Percentiles rank a stretch among this genome's conserved stretches.
These are phyloP conservation scores for Drosophila fungiperda DNA, from an alignment of 2,888 invertebrate species.

Conservation along the genomic window DNA sequence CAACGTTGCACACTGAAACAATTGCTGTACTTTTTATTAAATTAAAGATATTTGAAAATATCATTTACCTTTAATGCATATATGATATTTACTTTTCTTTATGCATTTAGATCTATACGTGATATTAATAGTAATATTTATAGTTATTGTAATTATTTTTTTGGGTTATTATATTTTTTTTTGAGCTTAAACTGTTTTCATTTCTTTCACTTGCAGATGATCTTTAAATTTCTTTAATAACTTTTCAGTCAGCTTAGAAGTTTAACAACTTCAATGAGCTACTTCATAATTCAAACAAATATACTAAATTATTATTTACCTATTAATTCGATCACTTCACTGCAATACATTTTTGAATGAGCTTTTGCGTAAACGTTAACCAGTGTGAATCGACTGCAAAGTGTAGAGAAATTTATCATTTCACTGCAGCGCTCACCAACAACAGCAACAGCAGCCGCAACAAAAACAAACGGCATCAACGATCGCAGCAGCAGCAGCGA, in stretches of 20 bases:
- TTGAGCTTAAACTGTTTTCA: background rate
- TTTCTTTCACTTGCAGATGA: background rate
- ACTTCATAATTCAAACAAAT: background rate
- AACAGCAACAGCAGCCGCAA: conserved; percentile 16
- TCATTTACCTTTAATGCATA: background rate
- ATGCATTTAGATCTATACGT: background rate
- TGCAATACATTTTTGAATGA: background rate
- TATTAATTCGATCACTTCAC: background rate
- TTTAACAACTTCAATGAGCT: background rate
- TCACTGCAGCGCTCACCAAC: conserved; percentile 65
- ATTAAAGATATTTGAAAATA: background rate
- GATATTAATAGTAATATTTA: no score
- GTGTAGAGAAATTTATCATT: conserved; percentile 83
- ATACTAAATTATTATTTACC: background rate
- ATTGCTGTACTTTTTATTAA: background rate
- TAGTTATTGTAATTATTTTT: background rate
- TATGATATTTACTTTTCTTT: background rate
- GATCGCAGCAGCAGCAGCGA: conserved; percentile 41
- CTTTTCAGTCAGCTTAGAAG: background rate
- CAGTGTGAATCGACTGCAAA: conserved; percentile 63
- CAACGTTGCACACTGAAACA: conserved; percentile 21
- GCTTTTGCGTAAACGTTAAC: background rate
- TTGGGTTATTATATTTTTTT: background rate
- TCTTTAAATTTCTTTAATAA: background rate
- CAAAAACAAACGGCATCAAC: conserved; percentile 36